A percentile compares a stretch with the other conserved stretches of the same genome.
phyloP scores from a whole-genome alignment of 2,797 vertebrate genomes.

The Erpetoichthys calabaricus region DNA sequence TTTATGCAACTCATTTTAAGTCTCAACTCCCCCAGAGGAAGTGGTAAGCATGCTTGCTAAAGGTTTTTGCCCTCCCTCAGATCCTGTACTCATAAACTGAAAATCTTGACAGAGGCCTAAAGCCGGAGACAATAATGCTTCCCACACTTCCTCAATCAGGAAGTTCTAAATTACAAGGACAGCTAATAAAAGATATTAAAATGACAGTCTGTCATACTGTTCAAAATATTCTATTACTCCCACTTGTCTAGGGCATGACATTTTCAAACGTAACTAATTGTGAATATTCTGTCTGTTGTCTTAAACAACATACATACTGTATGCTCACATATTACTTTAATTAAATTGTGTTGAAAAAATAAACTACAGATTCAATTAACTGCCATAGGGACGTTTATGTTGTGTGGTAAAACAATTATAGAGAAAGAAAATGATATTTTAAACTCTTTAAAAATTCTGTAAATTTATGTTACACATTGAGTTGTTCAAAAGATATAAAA shows the following conservation, averaged over 20 bases:
- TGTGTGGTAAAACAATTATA: no score
- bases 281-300: no score
- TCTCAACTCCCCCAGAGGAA: conserved; percentile 29
- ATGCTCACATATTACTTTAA: no score
- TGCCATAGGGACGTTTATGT: no score
- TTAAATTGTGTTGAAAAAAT: no score
- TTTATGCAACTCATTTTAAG: conserved; percentile 30
- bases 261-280: no score
- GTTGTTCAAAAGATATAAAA: no score
- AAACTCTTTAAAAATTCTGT: no score
- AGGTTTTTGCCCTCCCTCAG: conserved; percentile 24
- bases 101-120: conserved; percentile 22
- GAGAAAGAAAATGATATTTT: no score
- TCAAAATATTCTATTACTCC: conserved; percentile 31
- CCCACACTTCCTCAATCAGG: conserved; percentile 38
- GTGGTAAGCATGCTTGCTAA: conserved; percentile 23
- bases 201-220: conserved; percentile 25
- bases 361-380: no score
- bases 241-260: conserved; percentile 18
- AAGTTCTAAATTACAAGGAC: conserved; percentile 47
- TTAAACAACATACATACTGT: no score
- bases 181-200: conserved; percentile 40
- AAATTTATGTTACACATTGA: no score
- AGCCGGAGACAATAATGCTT: conserved; percentile 27
- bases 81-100: conserved; percentile 27